Base-by-base conservation (phyloP, 1,140 invertebrate genomes). In the Drosophila nikananu region DNA sequence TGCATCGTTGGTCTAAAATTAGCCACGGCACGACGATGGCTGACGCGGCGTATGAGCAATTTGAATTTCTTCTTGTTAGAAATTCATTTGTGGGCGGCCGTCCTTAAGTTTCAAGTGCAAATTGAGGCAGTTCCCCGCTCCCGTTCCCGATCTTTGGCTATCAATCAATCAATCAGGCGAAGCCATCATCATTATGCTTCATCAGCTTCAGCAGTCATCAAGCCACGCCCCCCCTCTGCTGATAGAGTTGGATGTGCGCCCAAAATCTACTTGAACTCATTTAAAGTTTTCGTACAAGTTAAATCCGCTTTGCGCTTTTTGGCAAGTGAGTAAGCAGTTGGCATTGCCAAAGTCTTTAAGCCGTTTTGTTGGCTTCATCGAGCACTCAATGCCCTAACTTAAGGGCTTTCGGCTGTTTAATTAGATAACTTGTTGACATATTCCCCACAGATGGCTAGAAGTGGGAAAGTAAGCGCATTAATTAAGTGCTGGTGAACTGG, bases 141-240 rank as follows among this genome's bases (percentile, higher is more conserved):
- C 58, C 61, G 2, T 21, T 51, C 21, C 57, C 32, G 46, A 17
- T 57, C 42, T 35, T 65, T n/a, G 25, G 51, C 73, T 48, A 84
- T 87, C 84, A 79, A 89, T 89, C 84, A 89, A 83, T 81, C 81
- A 52, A 44, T 44, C 51, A 49, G 55, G 54, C 51, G 51, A 79
- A 84, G 63, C 76, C 74, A 89, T 84, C 86, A 89, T 89, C 86
- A 89, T 87, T 87, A 87, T 80, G 84, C 73, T 89, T 67, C 81
- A 81, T 78, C 80, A 74, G 68, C 77, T 23, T 32, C 23, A 37
- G 5, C 32, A 70, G 37, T 51, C 70, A 80, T 77, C 75, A 71
- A 63, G 27, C 32, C 10, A 8, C 25, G 25, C 27, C 27, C 27
- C 27, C 27, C 27, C n/a, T n/a, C 66, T 60, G 51, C 23, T 13